Conservation (phyloP, 2,797 vertebrate species). For the Sylvilagus floridanus region DNA sequence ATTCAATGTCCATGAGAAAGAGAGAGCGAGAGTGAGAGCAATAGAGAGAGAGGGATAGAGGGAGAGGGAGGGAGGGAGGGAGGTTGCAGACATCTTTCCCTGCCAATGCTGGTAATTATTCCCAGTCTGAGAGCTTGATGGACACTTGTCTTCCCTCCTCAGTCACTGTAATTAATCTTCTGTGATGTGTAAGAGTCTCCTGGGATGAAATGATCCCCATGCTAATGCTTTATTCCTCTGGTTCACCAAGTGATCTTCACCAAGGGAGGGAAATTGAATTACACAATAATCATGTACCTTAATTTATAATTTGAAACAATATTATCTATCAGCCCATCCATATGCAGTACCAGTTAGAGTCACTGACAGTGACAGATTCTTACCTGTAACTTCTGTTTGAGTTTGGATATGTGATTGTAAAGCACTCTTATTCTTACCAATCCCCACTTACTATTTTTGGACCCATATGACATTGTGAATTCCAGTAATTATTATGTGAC, state of each 20-base stretch:
- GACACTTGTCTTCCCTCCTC: conserved; percentile 39
- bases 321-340: conserved; percentile 36
- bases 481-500: neutral
- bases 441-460: neutral
- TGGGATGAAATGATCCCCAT: conserved; percentile 44
- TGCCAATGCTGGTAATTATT: conserved; percentile 40
- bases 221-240: conserved; percentile 31
- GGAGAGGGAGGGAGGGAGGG: too few relatives aligned
- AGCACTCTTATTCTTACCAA: neutral
- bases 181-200: neutral
- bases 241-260: conserved; percentile 4
- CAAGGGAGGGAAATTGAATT: conserved; percentile 5
- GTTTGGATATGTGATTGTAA: neutral
- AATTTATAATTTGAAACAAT: conserved; percentile 64
- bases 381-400: neutral
- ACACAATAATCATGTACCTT: conserved; percentile 2
- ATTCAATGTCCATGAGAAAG: neutral
- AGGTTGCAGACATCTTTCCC: neutral
- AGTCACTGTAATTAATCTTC: conserved; percentile 63
- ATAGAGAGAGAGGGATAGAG: neutral
- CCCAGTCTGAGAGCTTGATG: conserved; percentile 34
- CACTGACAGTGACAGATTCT: neutral
- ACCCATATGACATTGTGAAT: neutral
- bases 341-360: conserved; percentile 17
- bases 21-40: neutral